Base-by-base conservation (phyloP, 1,140 invertebrate species). In the Habropoda laboriosa region DNA sequence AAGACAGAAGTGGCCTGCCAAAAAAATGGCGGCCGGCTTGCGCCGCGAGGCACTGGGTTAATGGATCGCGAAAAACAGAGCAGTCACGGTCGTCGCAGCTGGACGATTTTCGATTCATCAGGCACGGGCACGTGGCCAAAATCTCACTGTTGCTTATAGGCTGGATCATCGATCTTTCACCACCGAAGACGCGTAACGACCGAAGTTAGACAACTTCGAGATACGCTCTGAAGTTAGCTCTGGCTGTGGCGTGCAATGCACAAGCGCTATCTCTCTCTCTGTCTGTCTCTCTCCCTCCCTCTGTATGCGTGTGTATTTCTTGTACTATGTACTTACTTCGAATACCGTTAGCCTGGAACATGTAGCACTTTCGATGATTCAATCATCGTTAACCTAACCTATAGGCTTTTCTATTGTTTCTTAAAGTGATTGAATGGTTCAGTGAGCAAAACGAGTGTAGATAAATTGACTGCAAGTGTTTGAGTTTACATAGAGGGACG, bases 301-400 rank as follows among this genome's bases (percentile, higher is more conserved):
- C n/a, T n/a, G n/a, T n/a, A n/a, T n/a, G n/a, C n/a, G n/a, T n/a
- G n/a, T n/a, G n/a, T n/a, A n/a, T n/a, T n/a, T n/a, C n/a, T n/a
- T n/a, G n/a, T n/a, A n/a, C n/a, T n/a, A n/a, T n/a, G n/a, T n/a
- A n/a, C n/a, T n/a, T n/a, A n/a, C n/a, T 4, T 3, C 21, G 32
- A 21, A 30, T 82, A 79, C 82, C 82, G 82, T 83, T 83, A 83
- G n/a, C 18, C 16, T 30, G 30, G 45, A n/a, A n/a, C n/a, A n/a
- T 53, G 47, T 40, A 51, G 82, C 80, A 83, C 82, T 83, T 83
- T 83, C 82, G 74, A 82, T 79, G 66, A 82, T 79, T 82, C 74
- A 42, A 45, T 83, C 53, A 24, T 57, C n/a, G 60, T 42, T 30
- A 24, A n/a, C 42, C n/a, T n/a, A 42, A n/a, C 61, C 47, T n/a